Evolutionary conservation across 2,797 vertebrate species (phyloP), one percentile per base, ranked within the genome.

Genomic region (Stomatorhinus walkeri): DNA sequence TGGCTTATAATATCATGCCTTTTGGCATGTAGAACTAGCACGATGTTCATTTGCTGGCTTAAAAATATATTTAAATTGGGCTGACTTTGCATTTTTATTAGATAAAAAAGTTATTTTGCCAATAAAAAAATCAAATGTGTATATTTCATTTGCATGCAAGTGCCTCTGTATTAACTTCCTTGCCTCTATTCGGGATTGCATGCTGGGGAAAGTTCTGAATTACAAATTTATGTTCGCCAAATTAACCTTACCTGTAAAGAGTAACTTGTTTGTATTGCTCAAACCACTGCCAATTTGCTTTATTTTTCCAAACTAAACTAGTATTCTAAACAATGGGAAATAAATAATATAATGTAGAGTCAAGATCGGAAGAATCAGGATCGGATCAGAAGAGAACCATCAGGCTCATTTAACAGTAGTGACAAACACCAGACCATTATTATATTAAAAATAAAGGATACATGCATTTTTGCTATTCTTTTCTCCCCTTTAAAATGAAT

Each of bases 1-100:
- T 61, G 16, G 7, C 54, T 36, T 87, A 61, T 54, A 22, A 68
- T 87, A 87, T 24, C n/a, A 28, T 68, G 87, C 87, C 59, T 87
- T 87, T 87, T 87, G 87, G 40, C 36, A 64, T 22, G 56, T 87
- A 87, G 43, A 59, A 59, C 32, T 87, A 43, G 36, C 59, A 46
- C 64, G 59, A 68, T 85, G n/a, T 51, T 48, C 48, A n/a, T 51
- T 85, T 49, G 16, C 81, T 22, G 28, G 32, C 28, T 87, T 43
- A 14, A 61, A 46, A 61, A 24, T 54, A 86, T 87, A 36, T 48
- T 64, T 22, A 68, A 68, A 87, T 68, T 64, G 40, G 59, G 40
- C 36, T 87, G 86, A 48, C 1, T 2, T 19, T 64, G 40, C 7
- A 87, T 87, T 40, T 61, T 72, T 72, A 36, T 72, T 68, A 32